Evolutionary conservation across 2,888 invertebrate genomes (phyloP), one percentile per base, ranked within the genome.

Genomic region (Latrodectus hesperus): DNA sequence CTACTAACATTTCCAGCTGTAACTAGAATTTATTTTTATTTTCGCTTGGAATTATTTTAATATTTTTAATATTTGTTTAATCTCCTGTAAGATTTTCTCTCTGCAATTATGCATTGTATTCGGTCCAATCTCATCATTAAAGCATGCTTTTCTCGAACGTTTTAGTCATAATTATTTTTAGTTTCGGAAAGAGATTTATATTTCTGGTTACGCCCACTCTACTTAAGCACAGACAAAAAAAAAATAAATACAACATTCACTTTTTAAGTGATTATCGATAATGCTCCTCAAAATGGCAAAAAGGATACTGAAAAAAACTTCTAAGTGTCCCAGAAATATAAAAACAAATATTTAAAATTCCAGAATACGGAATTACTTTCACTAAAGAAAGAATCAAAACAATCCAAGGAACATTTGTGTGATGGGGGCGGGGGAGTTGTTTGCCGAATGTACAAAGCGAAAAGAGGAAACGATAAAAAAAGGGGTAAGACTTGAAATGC

Each of bases 321-420:
- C 60, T 6, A 60, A 60, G 60, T n/a, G n/a, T 60, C 60, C n/a
- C 60, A 0, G 8, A 60, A 60, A 60, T 60, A 60, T 60, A 60
- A 86, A 86, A 86, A 86, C 80, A 86, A 86, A 86, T 76, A 86
- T 86, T 86, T 85, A 85, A 85, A 85, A 79, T 80, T 72, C 77
- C 11, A 68, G 60, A 79, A 79, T 74, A 60, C 14, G 73, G 79
- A 85, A 79, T 79, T 75, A 75, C 68, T 67, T 9, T 53, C 68
- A 55, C 53, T 12, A 53, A 26, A 52, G 51, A 60, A 26, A 55
- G 26, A 11, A 17, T 53, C 52, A 16, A 72, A 73, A 53, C 60
- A 60, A 60, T 60, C 60, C 60, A 60, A 12, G 49, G 71, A 71
- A 71, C 52, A 53, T 53, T 11, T 53, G 22, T 26, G 17, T 53